Evolutionary conservation across 2,113 vertebrate genomes (phyloP).

Genomic region (Corydoras sp.): DNA sequence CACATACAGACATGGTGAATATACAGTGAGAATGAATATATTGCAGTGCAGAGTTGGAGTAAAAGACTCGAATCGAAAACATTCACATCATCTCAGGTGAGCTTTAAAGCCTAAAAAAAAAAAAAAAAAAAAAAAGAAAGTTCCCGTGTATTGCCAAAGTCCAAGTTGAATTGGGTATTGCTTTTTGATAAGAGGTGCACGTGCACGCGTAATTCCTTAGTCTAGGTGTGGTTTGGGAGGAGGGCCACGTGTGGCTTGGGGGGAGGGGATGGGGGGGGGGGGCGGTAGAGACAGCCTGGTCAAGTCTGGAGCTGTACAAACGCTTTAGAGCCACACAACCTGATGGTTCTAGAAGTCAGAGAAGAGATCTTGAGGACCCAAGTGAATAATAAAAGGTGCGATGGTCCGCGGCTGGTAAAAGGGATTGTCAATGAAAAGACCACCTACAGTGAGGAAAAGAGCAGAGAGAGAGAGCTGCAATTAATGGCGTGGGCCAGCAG

Average conservation of each 20-base stretch:
- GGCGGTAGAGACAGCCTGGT: slow-evolving; percentile 46
- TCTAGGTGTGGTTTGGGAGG: slow-evolving; percentile 30
- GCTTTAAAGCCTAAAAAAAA: slow-evolving; percentile 50
- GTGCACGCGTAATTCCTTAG: slow-evolving; percentile 31
- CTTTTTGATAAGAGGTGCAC: slow-evolving; percentile 50
- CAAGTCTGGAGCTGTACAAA: slow-evolving; percentile 41
- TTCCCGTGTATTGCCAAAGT: slow-evolving; percentile 68
- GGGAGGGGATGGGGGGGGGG: too few relatives aligned
- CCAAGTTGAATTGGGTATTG: slow-evolving; percentile 62
- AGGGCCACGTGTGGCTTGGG: slow-evolving; percentile 36
- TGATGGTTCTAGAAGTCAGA: slow-evolving; percentile 97
- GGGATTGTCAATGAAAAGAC: slow-evolving; percentile 99
- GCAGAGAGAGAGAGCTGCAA: slow-evolving; percentile 81
- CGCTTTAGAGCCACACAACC: slow-evolving; percentile 78
- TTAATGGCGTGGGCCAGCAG: slow-evolving; percentile 68
- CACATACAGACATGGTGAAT: slow-evolving; percentile 60
- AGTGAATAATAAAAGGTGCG: slow-evolving; percentile 97
- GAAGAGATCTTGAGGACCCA: slow-evolving; percentile 98
- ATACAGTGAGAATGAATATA: slow-evolving; percentile 70
- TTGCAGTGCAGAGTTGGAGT: slow-evolving; percentile 64
- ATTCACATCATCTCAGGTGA: slow-evolving; percentile 70
- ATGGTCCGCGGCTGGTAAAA: slow-evolving; percentile 98
- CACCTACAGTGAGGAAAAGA: slow-evolving; percentile 88
- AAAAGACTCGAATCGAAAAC: slow-evolving; percentile 56
- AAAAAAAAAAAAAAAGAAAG: slow-evolving; percentile 47